phyloP scores from a whole-genome alignment of 1,140 invertebrate species.

The Pogonognathellus flavescens region DNA sequence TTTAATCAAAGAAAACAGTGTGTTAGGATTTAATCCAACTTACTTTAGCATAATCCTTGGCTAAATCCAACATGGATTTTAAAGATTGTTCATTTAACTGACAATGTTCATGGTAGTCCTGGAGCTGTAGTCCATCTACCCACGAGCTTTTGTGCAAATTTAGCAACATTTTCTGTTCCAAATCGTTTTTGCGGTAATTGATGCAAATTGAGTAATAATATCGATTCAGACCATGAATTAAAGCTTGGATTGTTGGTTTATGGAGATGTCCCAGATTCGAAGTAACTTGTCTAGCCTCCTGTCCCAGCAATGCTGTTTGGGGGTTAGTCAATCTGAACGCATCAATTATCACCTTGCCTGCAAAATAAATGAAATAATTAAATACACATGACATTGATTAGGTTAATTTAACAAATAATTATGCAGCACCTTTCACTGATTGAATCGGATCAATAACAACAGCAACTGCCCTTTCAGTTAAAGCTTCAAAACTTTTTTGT shows the following conservation, averaged over 20 bases:
- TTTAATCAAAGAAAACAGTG: no score
- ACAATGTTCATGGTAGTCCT: slow-evolving; percentile 26
- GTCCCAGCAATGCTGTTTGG: neutral
- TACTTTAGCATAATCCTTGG: slow-evolving; percentile 32
- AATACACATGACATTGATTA: no score
- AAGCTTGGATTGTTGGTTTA: slow-evolving; percentile 12
- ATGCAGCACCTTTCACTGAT: slow-evolving; percentile 15
- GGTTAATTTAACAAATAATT: no score
- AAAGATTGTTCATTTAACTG: neutral
- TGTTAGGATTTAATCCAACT: no score
- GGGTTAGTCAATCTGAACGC: slow-evolving; percentile 11
- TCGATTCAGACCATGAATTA: slow-evolving; percentile 33
- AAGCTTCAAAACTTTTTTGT: slow-evolving; percentile 25
- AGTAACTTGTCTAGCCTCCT: slow-evolving; percentile 21
- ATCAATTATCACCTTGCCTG: slow-evolving; percentile 23
- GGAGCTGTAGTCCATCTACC: slow-evolving; percentile 2
- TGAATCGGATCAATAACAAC: slow-evolving; percentile 19
- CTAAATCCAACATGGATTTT: slow-evolving; percentile 1
- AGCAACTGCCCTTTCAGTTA: slow-evolving; percentile 33
- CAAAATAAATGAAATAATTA: neutral
- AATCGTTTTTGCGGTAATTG: slow-evolving; percentile 25
- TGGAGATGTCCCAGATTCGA: slow-evolving; percentile 29
- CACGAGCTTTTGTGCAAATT: slow-evolving; percentile 19
- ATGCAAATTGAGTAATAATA: slow-evolving; percentile 34
- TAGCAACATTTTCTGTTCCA: slow-evolving; percentile 36